These are phyloP conservation scores for Bubo bubo DNA, from an alignment of 2,113 vertebrate genomes.

Conservation along the genomic window DNA sequence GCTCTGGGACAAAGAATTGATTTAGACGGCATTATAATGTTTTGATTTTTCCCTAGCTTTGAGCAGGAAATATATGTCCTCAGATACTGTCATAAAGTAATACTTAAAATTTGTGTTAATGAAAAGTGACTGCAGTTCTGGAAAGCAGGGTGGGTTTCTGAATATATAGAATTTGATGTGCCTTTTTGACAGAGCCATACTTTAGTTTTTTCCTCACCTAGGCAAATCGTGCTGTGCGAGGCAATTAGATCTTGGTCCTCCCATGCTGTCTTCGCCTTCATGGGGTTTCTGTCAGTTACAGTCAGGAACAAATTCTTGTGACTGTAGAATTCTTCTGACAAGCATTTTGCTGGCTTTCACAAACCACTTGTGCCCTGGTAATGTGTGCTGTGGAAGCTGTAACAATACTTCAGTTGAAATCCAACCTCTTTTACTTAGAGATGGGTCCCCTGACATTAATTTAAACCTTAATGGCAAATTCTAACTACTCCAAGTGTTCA, in stretches of 20 bases:
- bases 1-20: not conserved
- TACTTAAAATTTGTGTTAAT: not conserved
- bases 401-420: not conserved
- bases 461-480: not conserved
- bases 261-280: not conserved
- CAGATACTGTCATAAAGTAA: not conserved
- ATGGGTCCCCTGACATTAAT: not conserved
- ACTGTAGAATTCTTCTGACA: not conserved
- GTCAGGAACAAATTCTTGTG: not conserved
- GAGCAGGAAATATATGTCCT: not conserved
- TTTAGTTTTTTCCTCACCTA: not conserved
- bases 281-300: not conserved
- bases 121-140: not conserved
- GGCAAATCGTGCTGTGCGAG: not conserved
- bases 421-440: not conserved
- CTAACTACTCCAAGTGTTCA: not conserved
- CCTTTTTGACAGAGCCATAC: not conserved
- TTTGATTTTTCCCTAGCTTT: not conserved
- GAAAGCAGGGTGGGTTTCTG: not conserved
- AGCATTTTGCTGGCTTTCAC: not conserved
- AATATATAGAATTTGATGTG: not conserved
- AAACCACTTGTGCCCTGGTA: not conserved
- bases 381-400: not conserved
- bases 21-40: not conserved
- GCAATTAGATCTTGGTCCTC: not conserved